Base-by-base conservation (phyloP, 2,113 vertebrate genomes). In the Spheniscus mendiculus region DNA sequence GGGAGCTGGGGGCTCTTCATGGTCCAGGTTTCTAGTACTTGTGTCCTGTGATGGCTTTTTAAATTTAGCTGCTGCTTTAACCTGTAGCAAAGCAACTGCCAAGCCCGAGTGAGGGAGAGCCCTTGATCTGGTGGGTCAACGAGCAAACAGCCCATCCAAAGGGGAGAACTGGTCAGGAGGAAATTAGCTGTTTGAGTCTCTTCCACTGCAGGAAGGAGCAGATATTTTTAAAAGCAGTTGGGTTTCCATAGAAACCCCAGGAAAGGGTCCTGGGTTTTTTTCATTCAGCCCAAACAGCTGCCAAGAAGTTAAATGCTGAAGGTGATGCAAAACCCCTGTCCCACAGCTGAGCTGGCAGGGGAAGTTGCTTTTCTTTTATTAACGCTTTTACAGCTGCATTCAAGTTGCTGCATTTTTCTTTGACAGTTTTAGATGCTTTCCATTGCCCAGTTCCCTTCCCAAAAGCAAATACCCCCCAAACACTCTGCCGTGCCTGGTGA, bases 211-310 rank as follows among this genome's bases (percentile, higher is more conserved):
- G 38, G 53, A 79, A 85, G 49, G 13, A 95, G 53, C 13, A 89
- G 89, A 50, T 83, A 61, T 69, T 91, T 88, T 83, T 34, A 66
- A 91, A 95, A 83, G 85, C 93, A 94, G 87, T 29, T 85, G 90
- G 38, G 88, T 96, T 95, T 93, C 95, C 92, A 93, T 93, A 62
- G 97, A 93, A 96, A 97, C 91, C 45, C 36, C 11, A 3, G 70
- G 56, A 95, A 85, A 89, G 36, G 47, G 91, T 87, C 91, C 62
- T 87, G 73, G 10, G 71, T 11, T 91, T 45, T 87, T 73, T 74
- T 32, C 21, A 70, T 58, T 67, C 65, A 67, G 44, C 29, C 62
- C 86, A 74, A 91, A 74, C 45, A 78, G n/a, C 77, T 84, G 83
- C 66, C 74, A 77, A 72, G 85, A 72, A 80, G 77, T 72, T 90